Percentiles rank a stretch among this genome's conserved stretches.
Conservation (phyloP, 2,888 invertebrate genomes). For the Lepidochitona cinerea region DNA sequence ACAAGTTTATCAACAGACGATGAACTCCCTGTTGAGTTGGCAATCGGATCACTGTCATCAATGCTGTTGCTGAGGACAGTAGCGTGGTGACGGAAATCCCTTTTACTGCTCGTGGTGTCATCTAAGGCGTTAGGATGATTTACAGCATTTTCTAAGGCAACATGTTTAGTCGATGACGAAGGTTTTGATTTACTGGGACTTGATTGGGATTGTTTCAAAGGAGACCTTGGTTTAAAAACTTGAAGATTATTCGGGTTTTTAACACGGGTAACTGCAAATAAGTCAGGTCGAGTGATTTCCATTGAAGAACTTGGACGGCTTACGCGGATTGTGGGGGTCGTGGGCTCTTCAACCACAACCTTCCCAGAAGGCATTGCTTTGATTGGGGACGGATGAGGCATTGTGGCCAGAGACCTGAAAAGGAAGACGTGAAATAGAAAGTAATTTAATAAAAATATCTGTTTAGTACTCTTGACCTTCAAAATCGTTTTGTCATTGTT, state of each 20-base stretch:
- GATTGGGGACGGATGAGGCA: neutral
- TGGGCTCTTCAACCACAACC: neutral
- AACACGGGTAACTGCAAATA: neutral
- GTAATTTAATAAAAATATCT: no score
- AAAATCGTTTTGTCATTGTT: no score
- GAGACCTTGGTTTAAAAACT: neutral
- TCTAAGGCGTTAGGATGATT: neutral
- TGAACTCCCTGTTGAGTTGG: neutral
- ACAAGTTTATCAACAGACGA: neutral
- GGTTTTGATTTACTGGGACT: neutral
- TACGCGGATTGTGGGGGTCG: neutral
- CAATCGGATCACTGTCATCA: neutral
- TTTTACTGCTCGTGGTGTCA: neutral
- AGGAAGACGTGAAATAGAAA: no score
- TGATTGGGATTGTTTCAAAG: neutral
- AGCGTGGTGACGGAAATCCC: neutral
- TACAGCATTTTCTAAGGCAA: neutral
- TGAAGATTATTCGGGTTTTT: neutral
- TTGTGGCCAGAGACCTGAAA: neutral
- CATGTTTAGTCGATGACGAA: no score
- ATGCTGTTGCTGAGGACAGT: neutral
- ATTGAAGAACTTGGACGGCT: neutral
- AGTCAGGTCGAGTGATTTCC: neutral
- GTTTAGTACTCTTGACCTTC: no score
- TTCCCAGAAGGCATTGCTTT: neutral